Conservation (phyloP, 2,113 vertebrate genomes). For the Pachyramphus minor region DNA sequence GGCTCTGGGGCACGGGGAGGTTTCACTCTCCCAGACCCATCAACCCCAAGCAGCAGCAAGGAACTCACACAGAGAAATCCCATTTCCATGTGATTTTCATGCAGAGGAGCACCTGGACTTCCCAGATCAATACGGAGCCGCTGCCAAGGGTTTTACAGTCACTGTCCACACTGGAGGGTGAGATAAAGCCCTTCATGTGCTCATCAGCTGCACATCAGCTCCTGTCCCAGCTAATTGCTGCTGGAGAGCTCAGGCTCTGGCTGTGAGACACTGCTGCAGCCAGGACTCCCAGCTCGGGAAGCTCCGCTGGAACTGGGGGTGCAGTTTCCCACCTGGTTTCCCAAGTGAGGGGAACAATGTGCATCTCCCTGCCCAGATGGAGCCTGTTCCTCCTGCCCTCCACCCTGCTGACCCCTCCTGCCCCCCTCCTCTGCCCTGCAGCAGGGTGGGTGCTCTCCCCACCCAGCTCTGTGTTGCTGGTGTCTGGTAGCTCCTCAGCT, state of each 20-base stretch:
- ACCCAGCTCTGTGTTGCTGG: accelerated
- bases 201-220: background rate
- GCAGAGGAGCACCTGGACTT: background rate
- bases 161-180: background rate
- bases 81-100: background rate
- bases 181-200: background rate
- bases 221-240: conserved; percentile 12
- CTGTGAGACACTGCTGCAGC: background rate
- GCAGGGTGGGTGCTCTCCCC: accelerated
- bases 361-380: background rate
- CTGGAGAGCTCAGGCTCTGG: background rate
- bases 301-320: background rate
- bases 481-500: background rate
- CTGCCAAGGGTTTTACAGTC: background rate
- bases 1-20: accelerated
- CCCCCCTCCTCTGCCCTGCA: background rate
- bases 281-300: background rate
- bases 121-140: background rate
- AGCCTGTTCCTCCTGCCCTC: background rate
- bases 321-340: background rate
- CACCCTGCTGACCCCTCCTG: background rate
- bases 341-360: accelerated
- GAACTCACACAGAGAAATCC: background rate
- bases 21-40: accelerated
- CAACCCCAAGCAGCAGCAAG: background rate